Evolutionary conservation across 1,140 invertebrate species (phyloP).

Genomic region (Grapholita molesta): DNA sequence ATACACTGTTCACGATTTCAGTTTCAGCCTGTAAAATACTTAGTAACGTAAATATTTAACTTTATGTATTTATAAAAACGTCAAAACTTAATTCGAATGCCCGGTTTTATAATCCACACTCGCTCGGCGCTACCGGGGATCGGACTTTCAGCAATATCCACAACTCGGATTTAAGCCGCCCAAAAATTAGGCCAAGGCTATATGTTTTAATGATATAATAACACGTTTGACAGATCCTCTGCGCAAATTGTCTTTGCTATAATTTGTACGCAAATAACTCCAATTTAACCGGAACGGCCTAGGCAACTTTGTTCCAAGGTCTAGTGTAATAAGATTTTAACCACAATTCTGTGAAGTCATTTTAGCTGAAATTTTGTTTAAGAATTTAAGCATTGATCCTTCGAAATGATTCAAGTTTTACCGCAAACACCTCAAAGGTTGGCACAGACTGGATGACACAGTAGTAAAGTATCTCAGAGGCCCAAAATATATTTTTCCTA

Average conservation of each 20-base stretch:
- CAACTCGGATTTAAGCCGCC: not conserved
- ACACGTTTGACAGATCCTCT: not conserved
- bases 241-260: not conserved
- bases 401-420: not conserved
- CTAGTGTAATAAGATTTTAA: not conserved
- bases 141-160: not conserved
- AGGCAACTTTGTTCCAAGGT: not conserved
- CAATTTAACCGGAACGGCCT: not conserved
- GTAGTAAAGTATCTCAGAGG: not conserved
- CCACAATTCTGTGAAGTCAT: not conserved
- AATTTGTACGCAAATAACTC: not conserved
- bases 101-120: not conserved
- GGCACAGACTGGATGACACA: too few relatives aligned
- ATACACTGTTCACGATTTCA: too few relatives aligned
- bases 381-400: not conserved
- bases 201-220: constrained; percentile 2
- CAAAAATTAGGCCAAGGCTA: constrained; percentile 4
- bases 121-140: not conserved
- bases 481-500: too few relatives aligned
- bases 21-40: too few relatives aligned
- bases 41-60: too few relatives aligned
- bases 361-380: not conserved
- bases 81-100: not conserved
- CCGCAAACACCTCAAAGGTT: too few relatives aligned
- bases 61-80: not conserved